Conservation (phyloP, 30 jellyfish, hydroid and myxozoan species). For the Calvadosia cruxmelitensis region DNA sequence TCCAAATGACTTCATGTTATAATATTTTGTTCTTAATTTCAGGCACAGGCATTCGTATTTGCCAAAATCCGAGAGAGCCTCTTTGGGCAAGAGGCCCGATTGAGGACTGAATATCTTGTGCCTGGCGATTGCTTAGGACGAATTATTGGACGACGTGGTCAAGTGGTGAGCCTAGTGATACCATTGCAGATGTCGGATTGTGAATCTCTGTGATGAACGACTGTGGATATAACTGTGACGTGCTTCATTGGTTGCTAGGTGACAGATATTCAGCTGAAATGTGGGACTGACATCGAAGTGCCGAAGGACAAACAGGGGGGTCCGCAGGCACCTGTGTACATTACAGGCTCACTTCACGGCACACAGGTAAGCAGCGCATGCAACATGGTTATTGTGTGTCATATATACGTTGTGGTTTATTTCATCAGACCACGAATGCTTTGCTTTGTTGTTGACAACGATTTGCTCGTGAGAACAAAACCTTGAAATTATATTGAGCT, state of each 20-base stretch:
- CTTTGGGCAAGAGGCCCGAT: slow-evolving; percentile 57
- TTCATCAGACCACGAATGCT: too few relatives aligned
- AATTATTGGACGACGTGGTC: slow-evolving; percentile 86
- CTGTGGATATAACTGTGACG: too few relatives aligned
- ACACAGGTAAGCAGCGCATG: slow-evolving; percentile 89
- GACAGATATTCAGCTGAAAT: slow-evolving; percentile 75
- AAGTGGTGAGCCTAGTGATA: slow-evolving; percentile 48
- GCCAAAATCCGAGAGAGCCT: not conserved
- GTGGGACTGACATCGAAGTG: slow-evolving; percentile 89
- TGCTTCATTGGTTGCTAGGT: slow-evolving; percentile 16
- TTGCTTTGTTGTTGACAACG: too few relatives aligned
- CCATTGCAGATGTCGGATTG: too few relatives aligned
- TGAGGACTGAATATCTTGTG: slow-evolving; percentile 71
- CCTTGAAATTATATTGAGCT: too few relatives aligned
- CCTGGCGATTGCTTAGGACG: slow-evolving; percentile 92
- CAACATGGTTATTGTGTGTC: too few relatives aligned
- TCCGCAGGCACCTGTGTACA: slow-evolving; percentile 79
- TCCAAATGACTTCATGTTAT: too few relatives aligned
- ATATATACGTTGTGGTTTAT: too few relatives aligned
- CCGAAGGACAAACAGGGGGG: slow-evolving; percentile 99
- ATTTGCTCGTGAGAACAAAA: too few relatives aligned
- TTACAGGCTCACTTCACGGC: slow-evolving; percentile 89
- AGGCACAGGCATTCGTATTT: slow-evolving; percentile 1
- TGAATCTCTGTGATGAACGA: too few relatives aligned
- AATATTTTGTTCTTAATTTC: too few relatives aligned